Evolutionary conservation across 2,113 vertebrate species (phyloP).

Genomic region (Sceloporus tristichus): DNA sequence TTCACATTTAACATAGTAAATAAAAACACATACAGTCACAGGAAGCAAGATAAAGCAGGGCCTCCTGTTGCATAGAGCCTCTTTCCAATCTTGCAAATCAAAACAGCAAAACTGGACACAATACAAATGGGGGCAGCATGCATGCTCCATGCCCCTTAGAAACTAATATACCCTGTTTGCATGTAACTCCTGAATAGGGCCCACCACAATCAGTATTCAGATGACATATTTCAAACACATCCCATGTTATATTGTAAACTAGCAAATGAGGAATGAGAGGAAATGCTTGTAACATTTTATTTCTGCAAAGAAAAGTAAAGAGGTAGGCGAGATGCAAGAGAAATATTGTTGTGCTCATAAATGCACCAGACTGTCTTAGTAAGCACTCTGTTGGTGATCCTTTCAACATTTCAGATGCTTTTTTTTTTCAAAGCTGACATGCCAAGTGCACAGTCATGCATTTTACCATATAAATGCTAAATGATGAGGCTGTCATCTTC

Average conservation of each 20-base stretch:
- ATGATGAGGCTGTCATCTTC: slow-evolving; percentile 1
- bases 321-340: neutral
- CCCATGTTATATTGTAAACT: neutral
- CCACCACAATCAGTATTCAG: neutral
- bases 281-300: neutral
- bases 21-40: too few species aligned
- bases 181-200: too few species aligned
- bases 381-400: slow-evolving; percentile 15
- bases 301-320: neutral
- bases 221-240: neutral
- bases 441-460: neutral
- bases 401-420: slow-evolving; percentile 3
- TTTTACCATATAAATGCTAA: slow-evolving; percentile 10
- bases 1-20: too few species aligned
- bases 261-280: too few species aligned
- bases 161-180: too few species aligned
- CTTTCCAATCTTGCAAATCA: too few species aligned
- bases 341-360: slow-evolving; percentile 6
- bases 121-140: too few species aligned
- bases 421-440: neutral
- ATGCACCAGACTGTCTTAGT: slow-evolving; percentile 13
- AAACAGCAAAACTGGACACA: too few species aligned
- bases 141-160: too few species aligned
- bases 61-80: too few species aligned
- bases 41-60: too few species aligned